phyloP scores from a whole-genome alignment of 2,113 vertebrate species.

The Chlamydotis undulata region DNA sequence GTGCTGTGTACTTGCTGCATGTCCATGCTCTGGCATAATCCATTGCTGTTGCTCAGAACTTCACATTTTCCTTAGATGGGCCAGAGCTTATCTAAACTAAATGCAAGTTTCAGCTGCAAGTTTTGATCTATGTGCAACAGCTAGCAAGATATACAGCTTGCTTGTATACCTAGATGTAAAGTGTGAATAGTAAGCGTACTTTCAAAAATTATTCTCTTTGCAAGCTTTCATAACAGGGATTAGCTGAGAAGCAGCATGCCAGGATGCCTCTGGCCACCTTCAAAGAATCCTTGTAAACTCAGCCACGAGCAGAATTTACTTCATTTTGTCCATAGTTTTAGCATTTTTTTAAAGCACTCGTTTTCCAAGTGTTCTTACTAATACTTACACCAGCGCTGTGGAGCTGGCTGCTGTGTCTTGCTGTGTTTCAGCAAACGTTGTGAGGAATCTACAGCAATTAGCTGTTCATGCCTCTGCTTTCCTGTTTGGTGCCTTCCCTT shows the following conservation, averaged over 20 bases:
- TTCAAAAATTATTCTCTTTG: neutral
- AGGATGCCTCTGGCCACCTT: slow-evolving; percentile 14
- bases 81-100: neutral
- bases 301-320: neutral
- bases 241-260: slow-evolving; percentile 1
- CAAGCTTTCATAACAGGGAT: neutral
- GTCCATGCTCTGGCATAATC: neutral
- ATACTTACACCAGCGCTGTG: slow-evolving; percentile 17
- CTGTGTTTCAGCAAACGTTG: slow-evolving; percentile 57
- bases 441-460: slow-evolving; percentile 70
- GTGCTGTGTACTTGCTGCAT: neutral
- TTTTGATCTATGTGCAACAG: neutral
- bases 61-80: neutral
- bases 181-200: neutral
- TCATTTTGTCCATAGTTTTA: neutral
- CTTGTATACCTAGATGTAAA: neutral
- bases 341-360: neutral
- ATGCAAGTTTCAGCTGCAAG: neutral
- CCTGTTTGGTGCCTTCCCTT: slow-evolving; percentile 72
- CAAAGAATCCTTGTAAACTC: slow-evolving; percentile 30
- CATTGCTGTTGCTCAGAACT: neutral
- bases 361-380: neutral
- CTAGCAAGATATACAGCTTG: neutral
- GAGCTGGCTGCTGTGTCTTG: slow-evolving; percentile 42
- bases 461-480: slow-evolving; percentile 72